These are phyloP conservation scores for Drosophila birchii DNA, from an alignment of 2,888 invertebrate genomes.

Conservation along the genomic window DNA sequence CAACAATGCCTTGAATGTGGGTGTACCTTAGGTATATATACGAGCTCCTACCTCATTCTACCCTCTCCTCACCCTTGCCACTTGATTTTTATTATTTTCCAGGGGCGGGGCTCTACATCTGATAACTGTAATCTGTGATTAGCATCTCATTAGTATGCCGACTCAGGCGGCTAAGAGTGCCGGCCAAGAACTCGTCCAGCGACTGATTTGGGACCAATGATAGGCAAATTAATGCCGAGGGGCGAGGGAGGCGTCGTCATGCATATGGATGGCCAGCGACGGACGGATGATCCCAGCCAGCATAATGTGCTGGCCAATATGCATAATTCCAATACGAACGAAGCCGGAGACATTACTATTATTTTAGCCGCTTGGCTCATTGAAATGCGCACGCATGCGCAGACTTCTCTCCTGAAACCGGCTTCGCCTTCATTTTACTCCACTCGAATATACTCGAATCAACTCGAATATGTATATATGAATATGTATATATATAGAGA, in stretches of 20 bases:
- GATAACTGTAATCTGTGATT: constrained; percentile 64
- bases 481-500: not conserved
- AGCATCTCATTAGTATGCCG: constrained; percentile 59
- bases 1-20: not conserved
- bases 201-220: constrained; percentile 3
- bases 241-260: constrained; percentile 8
- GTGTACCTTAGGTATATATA: not conserved
- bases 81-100: constrained; percentile 21
- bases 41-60: too few relatives aligned
- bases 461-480: not conserved
- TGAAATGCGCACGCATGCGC: constrained; percentile 77
- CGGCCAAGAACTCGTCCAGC: constrained; percentile 30
- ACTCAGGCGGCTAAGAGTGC: constrained; percentile 19
- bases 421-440: constrained; percentile 35
- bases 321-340: constrained; percentile 35
- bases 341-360: constrained; percentile 3
- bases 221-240: constrained; percentile 4
- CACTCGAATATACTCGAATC: constrained; percentile 12
- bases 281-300: constrained; percentile 8
- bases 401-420: constrained; percentile 27
- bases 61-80: not conserved
- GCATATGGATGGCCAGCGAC: constrained; percentile 43
- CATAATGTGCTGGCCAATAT: constrained; percentile 44
- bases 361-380: constrained; percentile 51
- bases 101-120: constrained; percentile 1